These are phyloP conservation scores for Cynaeus angustus DNA, from an alignment of 2,888 invertebrate genomes.

Conservation along the genomic window DNA sequence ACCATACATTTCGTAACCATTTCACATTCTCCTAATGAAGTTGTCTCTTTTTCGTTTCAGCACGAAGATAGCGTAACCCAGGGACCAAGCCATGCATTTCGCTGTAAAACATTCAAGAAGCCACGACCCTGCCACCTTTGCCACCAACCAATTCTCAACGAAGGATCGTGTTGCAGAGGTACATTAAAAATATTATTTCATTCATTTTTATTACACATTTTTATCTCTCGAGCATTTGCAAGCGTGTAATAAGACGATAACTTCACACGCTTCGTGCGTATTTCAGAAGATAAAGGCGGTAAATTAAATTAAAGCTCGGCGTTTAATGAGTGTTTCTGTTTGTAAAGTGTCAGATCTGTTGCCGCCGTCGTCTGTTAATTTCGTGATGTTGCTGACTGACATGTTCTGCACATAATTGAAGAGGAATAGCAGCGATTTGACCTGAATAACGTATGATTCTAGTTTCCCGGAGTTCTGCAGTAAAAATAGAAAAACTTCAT, in stretches of 20 bases:
- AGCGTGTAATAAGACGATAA: slow-evolving; percentile 11
- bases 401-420: too few relatives aligned
- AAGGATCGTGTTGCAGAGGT: slow-evolving; percentile 87
- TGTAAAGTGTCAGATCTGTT: not conserved
- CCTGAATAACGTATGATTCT: too few relatives aligned
- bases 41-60: slow-evolving; percentile 72
- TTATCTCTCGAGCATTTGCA: not conserved
- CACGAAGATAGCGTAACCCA: slow-evolving; percentile 78
- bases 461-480: not conserved
- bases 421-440: slow-evolving; percentile 4
- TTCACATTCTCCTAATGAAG: slow-evolving; percentile 1
- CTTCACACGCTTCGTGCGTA: slow-evolving; percentile 27
- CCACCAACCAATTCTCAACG: slow-evolving; percentile 83
- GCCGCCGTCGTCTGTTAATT: not conserved
- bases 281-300: slow-evolving; percentile 26
- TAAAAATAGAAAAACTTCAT: slow-evolving; percentile 1
- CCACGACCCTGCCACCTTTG: slow-evolving; percentile 86
- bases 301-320: slow-evolving; percentile 39
- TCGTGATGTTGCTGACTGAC: too few relatives aligned
- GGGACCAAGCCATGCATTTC: slow-evolving; percentile 82
- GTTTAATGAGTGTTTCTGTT: slow-evolving; percentile 7
- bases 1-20: too few relatives aligned
- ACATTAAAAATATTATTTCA: slow-evolving; percentile 49
- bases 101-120: slow-evolving; percentile 83
- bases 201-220: slow-evolving; percentile 1